phyloP scores from a whole-genome alignment of 2,113 vertebrate species.

The Ursus arctos region DNA sequence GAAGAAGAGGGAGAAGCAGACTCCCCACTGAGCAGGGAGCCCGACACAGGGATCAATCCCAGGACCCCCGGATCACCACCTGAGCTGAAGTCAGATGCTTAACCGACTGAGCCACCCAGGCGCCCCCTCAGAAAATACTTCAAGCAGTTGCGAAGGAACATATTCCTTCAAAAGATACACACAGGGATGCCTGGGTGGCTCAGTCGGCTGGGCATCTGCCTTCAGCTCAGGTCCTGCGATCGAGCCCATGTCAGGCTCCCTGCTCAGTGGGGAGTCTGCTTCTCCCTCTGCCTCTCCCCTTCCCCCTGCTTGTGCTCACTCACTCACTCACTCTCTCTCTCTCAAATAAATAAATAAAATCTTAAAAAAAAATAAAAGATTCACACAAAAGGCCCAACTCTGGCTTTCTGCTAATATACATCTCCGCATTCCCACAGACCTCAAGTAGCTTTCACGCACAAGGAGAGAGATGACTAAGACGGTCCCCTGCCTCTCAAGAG shows the following conservation, averaged over 20 bases:
- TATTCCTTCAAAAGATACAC: background rate
- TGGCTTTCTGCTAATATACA: background rate
- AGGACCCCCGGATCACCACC: background rate
- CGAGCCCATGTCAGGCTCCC: too few relatives aligned
- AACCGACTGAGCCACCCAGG: background rate
- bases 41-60: background rate
- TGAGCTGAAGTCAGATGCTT: background rate
- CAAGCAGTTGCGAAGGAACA: background rate
- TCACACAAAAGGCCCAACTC: background rate
- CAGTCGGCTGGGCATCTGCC: too few relatives aligned
- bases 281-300: too few relatives aligned
- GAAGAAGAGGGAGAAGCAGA: background rate
- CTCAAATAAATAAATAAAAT: too few relatives aligned
- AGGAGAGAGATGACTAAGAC: background rate
- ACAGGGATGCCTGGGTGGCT: background rate
- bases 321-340: too few relatives aligned
- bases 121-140: background rate
- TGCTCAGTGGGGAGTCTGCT: too few relatives aligned
- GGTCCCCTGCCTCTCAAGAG: background rate
- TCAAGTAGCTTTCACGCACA: background rate
- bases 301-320: too few relatives aligned
- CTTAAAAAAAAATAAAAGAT: background rate
- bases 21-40: background rate
- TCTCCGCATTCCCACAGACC: background rate
- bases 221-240: too few relatives aligned